Conservation (phyloP, 2,888 invertebrate species). For the Hydrotaea cyrtoneurina region DNA sequence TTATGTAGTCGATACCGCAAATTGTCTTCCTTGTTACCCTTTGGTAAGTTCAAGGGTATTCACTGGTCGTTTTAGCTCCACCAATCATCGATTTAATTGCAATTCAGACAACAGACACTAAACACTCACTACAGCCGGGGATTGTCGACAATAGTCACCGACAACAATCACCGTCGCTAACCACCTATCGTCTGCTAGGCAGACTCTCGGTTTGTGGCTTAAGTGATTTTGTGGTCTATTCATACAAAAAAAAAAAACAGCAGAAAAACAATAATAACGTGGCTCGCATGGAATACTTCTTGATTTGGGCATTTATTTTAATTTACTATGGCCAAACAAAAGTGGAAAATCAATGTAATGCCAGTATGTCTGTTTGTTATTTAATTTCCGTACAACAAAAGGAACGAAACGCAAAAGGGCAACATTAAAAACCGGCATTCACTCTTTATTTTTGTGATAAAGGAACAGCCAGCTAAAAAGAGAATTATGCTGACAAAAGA, state of each 20-base stretch:
- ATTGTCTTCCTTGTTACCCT: too few relatives aligned
- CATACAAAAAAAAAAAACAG: neutral
- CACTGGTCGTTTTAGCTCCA: neutral
- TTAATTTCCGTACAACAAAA: conserved; percentile 40
- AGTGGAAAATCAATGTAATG: conserved; percentile 30
- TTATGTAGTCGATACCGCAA: too few relatives aligned
- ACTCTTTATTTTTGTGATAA: neutral
- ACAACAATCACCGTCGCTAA: neutral
- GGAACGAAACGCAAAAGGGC: conserved; percentile 4
- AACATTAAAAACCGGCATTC: conserved; percentile 18
- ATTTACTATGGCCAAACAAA: conserved; percentile 15
- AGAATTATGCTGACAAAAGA: conserved; percentile 20
- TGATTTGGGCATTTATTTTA: neutral
- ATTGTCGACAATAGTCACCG: too few relatives aligned
- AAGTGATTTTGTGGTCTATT: conserved; percentile 4
- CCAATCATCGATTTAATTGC: neutral
- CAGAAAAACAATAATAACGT: conserved; percentile 12
- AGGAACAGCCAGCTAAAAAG: neutral
- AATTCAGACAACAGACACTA: too few relatives aligned
- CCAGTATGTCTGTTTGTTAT: neutral
- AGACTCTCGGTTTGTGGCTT: neutral
- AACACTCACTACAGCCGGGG: too few relatives aligned
- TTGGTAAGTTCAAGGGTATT: neutral
- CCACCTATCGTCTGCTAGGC: neutral
- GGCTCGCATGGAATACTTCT: neutral